Evolutionary conservation across 2,113 vertebrate species (phyloP), one percentile per base, ranked within the genome.

Genomic region (Apodemus speciosus): DNA sequence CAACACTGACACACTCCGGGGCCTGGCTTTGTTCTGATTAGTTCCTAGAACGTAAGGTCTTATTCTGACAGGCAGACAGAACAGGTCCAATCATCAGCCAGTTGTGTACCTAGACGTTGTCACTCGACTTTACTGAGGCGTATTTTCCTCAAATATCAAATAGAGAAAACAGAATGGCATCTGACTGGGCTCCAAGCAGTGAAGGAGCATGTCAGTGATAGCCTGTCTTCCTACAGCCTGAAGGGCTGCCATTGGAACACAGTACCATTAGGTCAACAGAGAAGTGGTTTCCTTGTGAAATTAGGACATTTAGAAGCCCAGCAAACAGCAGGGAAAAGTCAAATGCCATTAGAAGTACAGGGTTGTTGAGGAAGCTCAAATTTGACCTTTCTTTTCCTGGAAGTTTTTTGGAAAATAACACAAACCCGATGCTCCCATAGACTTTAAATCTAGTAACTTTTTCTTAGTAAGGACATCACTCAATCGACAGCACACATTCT

Each of bases 71-170:
- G 58, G 20, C 81, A 62, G 79, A 89, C 2, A 93, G 85, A 94
- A 0, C 6, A 85, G n/a, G 40, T 7, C 73, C 71, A 27, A 58
- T 64, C 46, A 49, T 35, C 85, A 83, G 84, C 80, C 13, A 85
- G 25, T 21, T n/a, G 4, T 43, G 21, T 13, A 72, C 46, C 13
- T 23, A 46, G 60, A 30, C 2, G 60, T 8, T 9, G 21, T 73
- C 68, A 92, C 43, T 91, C 71, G 60, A 76, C n/a, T 90, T 93
- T 32, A 66, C 4, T 8, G 75, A 40, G 14, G 77, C 32, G 77
- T 90, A 81, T 13, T 93, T 81, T 92, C 84, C 66, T 92, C 72
- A 69, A 72, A 92, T 56, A 84, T 11, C 77, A 92, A 43, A 60
- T 66, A 46, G 38, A 85, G 46, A 94, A 92, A 75, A 85, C 3